Evolutionary conservation across 2,797 vertebrate species (phyloP), one percentile per base, ranked within the genome.

Genomic region (Morelia viridis): DNA sequence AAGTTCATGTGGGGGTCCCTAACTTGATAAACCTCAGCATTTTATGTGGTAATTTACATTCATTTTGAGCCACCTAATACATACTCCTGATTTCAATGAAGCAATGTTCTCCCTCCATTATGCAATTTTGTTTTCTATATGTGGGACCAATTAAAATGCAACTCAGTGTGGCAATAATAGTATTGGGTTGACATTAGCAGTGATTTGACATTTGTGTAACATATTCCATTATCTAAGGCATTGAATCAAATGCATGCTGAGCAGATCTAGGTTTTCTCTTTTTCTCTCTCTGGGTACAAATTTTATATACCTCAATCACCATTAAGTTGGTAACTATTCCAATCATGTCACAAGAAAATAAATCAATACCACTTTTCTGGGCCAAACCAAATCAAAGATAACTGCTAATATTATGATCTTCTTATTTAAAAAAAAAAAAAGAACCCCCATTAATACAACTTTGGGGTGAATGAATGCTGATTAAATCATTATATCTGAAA

Each of bases 1-100:
- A 92, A 93, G 89, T 89, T 94, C 92, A 94, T 88, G 46, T 19
- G 31, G 35, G 68, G 71, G 95, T 93, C 85, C 50, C 92, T 3
- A 88, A 83, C 46, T 35, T 93, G 71, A 86, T 5, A 13, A 93
- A 90, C 56, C 0, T 0, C 41, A 91, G 58, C 88, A 86, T 93
- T 94, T 93, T 95, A 88, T 41, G 3, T 1, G 19, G 9, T 87
- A 2, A 19, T 93, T 93, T 93, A 90, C 83, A 94, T 57, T 89
- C 24, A 80, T 64, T 92, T 92, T 89, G 88, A 93, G 31, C 3
- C 17, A 92, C 19, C 85, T 60, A 61, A 41, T 92, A 60, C 11
- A 91, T 50, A 87, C 31, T 22, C 90, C 60, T 84, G 92, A 90
- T 50, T 93, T 91, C 91, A 91, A 91, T 88, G 84, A 93, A 84